Evolutionary conservation across 2,888 invertebrate species (phyloP).

Genomic region (Pyrochroa serraticornis): DNA sequence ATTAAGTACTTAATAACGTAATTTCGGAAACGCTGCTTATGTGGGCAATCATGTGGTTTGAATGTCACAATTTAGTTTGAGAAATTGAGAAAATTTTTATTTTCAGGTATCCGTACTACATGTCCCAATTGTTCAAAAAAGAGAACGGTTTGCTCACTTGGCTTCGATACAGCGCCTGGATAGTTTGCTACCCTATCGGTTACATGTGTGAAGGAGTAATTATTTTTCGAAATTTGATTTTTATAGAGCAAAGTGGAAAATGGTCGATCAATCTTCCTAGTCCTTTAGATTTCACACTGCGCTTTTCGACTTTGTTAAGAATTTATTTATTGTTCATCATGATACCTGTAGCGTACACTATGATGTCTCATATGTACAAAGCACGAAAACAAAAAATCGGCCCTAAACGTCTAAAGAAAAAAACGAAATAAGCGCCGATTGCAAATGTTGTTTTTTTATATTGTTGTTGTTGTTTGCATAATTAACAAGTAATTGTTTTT

Average conservation of each 20-base stretch:
- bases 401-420: conserved; percentile 38
- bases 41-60: too few relatives aligned
- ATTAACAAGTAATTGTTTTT: too few relatives aligned
- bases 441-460: too few relatives aligned
- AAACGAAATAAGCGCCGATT: neutral
- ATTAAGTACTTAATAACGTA: too few relatives aligned
- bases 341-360: conserved; percentile 75
- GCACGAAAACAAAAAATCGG: conserved; percentile 72
- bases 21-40: too few relatives aligned
- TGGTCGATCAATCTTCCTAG: conserved; percentile 84
- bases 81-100: neutral
- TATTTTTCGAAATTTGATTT: conserved; percentile 82
- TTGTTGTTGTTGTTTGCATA: too few relatives aligned
- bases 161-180: conserved; percentile 93
- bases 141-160: conserved; percentile 81
- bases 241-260: conserved; percentile 82
- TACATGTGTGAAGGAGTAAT: conserved; percentile 86
- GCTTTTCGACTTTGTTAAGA: conserved; percentile 80
- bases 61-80: too few relatives aligned
- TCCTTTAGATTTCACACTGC: conserved; percentile 82
- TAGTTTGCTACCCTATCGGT: conserved; percentile 90
- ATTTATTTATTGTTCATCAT: conserved; percentile 77
- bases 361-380: conserved; percentile 86
- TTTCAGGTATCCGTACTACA: conserved; percentile 90
- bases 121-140: conserved; percentile 76